A percentile compares a stretch with the other conserved stretches of the same genome.
These are phyloP conservation scores for Epinotia brunnichana DNA, from an alignment of 2,888 invertebrate genomes.

Conservation along the genomic window DNA sequence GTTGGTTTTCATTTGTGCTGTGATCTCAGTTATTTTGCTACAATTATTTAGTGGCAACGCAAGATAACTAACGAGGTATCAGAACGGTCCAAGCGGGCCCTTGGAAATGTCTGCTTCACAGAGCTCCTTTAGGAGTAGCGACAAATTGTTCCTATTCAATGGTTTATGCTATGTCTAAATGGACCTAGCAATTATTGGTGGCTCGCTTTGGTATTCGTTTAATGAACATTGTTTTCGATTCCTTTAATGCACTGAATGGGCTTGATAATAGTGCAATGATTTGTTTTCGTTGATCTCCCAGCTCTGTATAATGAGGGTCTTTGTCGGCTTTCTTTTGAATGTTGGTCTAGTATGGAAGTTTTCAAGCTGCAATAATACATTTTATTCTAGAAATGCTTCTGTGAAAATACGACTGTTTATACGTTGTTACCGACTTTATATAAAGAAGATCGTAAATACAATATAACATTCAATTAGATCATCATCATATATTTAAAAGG, in stretches of 20 bases:
- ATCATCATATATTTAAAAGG: too few species aligned
- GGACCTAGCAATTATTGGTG: slow-evolving; percentile 52
- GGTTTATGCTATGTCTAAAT: slow-evolving; percentile 67
- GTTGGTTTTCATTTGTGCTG: slow-evolving; percentile 47
- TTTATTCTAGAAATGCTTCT: slow-evolving; percentile 22
- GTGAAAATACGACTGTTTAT: slow-evolving; percentile 4
- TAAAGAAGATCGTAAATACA: not conserved
- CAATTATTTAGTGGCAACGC: slow-evolving; percentile 76
- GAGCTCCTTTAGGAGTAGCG: slow-evolving; percentile 72
- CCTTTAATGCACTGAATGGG: slow-evolving; percentile 61
- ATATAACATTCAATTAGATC: not conserved
- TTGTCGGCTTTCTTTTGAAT: slow-evolving; percentile 48
- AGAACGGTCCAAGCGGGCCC: slow-evolving; percentile 68
- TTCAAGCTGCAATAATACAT: slow-evolving; percentile 1
- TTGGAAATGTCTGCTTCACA: slow-evolving; percentile 75
- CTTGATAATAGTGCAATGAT: slow-evolving; percentile 68
- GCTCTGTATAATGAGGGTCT: slow-evolving; percentile 53
- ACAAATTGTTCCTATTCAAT: slow-evolving; percentile 80
- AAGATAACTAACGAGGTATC: slow-evolving; percentile 80
- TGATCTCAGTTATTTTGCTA: slow-evolving; percentile 60
- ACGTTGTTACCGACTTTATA: not conserved
- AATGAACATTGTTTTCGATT: slow-evolving; percentile 81
- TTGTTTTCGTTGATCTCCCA: slow-evolving; percentile 61
- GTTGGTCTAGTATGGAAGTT: slow-evolving; percentile 23
- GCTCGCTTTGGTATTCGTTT: slow-evolving; percentile 78